phyloP scores from a whole-genome alignment of 2,797 vertebrate species.

The Lemur catta region DNA sequence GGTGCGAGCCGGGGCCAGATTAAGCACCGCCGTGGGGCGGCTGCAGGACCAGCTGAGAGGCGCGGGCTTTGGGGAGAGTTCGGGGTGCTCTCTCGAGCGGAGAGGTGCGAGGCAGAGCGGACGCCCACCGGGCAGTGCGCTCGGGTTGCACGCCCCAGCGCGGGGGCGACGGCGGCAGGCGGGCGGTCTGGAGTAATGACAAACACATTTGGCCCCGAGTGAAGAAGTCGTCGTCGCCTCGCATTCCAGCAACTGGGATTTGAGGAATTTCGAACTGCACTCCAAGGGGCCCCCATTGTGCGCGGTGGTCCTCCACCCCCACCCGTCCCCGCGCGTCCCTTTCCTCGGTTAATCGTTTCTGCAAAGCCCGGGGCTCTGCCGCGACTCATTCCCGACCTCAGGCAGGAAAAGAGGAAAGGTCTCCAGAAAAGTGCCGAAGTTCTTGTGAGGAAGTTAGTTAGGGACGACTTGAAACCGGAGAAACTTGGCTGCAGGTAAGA shows the following conservation, averaged over 20 bases:
- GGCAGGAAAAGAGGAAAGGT: slow-evolving; percentile 13
- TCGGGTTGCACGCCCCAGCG: slow-evolving; percentile 4
- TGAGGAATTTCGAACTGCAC: slow-evolving; percentile 81
- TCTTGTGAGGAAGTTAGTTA: slow-evolving; percentile 16
- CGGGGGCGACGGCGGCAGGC: slow-evolving; percentile 56
- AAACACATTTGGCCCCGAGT: slow-evolving; percentile 90
- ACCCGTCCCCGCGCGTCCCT: background rate
- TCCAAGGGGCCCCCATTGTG: slow-evolving; percentile 55
- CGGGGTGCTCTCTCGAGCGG: background rate
- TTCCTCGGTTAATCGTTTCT: background rate
- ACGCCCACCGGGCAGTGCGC: background rate
- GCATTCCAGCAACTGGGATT: slow-evolving; percentile 85
- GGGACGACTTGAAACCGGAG: background rate
- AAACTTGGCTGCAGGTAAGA: slow-evolving; percentile 68
- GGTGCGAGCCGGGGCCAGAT: background rate
- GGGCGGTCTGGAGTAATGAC: slow-evolving; percentile 86
- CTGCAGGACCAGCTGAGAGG: background rate
- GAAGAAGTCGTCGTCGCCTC: slow-evolving; percentile 79
- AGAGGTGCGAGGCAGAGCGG: background rate
- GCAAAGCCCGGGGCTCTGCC: background rate
- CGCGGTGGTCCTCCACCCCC: background rate
- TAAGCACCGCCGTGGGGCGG: background rate
- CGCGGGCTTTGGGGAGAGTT: background rate
- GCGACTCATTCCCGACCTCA: background rate
- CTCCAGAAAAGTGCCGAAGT: background rate